A percentile compares a stretch with the other conserved stretches of the same genome.
Conservation (phyloP, 2,113 vertebrate species). For the Grammomys surdaster region DNA sequence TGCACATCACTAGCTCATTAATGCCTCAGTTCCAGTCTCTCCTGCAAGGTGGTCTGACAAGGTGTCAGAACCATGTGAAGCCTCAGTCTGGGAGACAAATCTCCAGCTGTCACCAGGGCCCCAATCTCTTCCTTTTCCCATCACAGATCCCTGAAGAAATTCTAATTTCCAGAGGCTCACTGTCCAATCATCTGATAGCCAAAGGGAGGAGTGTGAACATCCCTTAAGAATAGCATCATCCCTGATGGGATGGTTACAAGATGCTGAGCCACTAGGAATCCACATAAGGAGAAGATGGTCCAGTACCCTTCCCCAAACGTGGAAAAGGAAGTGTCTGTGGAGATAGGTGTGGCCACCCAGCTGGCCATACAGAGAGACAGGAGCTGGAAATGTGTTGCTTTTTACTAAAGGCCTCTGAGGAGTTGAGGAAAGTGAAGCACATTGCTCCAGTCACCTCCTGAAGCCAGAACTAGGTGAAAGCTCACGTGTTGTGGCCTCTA, state of each 20-base stretch:
- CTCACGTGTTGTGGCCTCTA: not conserved
- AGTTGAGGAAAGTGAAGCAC: not conserved
- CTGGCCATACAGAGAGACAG: fast-evolving
- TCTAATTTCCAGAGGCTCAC: not conserved
- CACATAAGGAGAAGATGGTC: not conserved
- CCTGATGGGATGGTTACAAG: not conserved
- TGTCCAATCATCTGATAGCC: not conserved
- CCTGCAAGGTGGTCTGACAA: not conserved
- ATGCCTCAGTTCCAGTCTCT: not conserved
- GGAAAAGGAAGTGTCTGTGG: not conserved
- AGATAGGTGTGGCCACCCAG: too few species aligned
- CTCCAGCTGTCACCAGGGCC: not conserved
- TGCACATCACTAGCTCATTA: not conserved
- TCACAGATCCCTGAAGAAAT: not conserved
- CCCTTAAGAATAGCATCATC: not conserved
- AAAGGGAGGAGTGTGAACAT: too few species aligned
- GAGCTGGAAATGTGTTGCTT: not conserved
- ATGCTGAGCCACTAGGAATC: not conserved
- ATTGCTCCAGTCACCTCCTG: not conserved
- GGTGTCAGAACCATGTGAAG: not conserved
- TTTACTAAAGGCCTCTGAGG: not conserved
- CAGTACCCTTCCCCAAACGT: not conserved
- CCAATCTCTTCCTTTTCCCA: not conserved
- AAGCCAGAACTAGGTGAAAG: not conserved
- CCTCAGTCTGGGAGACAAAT: not conserved